Evolutionary conservation across 2,797 vertebrate genomes (phyloP), one percentile per base, ranked within the genome.

Genomic region (Pelobates cultripes): DNA sequence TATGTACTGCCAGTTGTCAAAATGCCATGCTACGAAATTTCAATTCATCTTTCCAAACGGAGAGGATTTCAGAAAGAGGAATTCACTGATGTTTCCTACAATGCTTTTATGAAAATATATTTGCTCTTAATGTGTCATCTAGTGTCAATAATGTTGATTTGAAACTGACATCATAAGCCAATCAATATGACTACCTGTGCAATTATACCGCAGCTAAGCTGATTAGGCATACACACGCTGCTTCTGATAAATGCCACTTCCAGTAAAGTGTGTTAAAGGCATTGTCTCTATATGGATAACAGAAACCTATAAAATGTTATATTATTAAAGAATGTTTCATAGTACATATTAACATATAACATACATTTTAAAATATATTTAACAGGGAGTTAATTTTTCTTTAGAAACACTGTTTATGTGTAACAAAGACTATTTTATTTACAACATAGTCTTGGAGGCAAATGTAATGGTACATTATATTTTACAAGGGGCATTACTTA

Each of bases 201-300:
- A 15, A 64, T 63, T 76, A 76, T 76, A 76, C 14, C 40, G 74
- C 74, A 8, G 43, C 8, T 76, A 76, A 76, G 28, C 74, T 51
- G 61, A 76, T 66, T 76, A 75, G 61, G 47, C 10, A 13, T 43
- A 76, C 44, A 66, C 61, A 66, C 43, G 74, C n/a, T 66, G 43
- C 61, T 75, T 75, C 74, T 75, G 73, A 75, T 64, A 64, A 75
- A 75, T 75, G 60, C 74, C 74, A 75, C 74, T 76, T 66, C 40
- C 60, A 66, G 74, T 64, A 66, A 66, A 66, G 47, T 63, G 57
- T 43, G 41, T 40, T 75, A 28, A 63, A 75, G 60, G 55, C 55
- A 45, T 60, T 43, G 45, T 4, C 45, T 64, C 66, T 66, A 6
- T 76, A 17, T 40, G 44, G 43, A 51, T 47, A 8, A 43, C 17